Evolutionary conservation across 2,797 vertebrate species (phyloP), one percentile per base, ranked within the genome.

Genomic region (Gorsachius magnificus): DNA sequence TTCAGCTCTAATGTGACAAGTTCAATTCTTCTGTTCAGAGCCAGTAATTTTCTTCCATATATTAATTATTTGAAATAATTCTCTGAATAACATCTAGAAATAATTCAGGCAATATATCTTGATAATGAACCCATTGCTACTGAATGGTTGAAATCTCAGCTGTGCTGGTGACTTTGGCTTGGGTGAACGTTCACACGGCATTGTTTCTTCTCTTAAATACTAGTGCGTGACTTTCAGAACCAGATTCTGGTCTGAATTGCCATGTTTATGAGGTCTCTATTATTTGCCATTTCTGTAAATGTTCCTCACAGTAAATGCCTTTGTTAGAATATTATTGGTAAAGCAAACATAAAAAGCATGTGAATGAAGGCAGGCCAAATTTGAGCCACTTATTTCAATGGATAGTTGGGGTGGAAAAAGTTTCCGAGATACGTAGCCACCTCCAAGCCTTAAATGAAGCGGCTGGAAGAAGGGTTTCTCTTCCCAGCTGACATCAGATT

Each of bases 11-110:
- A 94, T 93, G 75, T 93, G 96, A 93, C 94, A 97, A 81, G 76
- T 93, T 96, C 91, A 92, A 95, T 97, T 97, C 96, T 96, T 90
- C 94, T 88, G 76, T 90, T 97, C 41, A 51, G 87, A 96, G 76
- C 76, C 92, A 72, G 92, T 94, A 78, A 94, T 96, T 96, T 96
- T 96, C 93, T 95, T 96, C 88, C 90, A 97, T 93, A 96, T 95
- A 95, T 91, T 93, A 94, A 96, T 97, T 96, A 94, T 96, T 96
- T 94, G 96, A 93, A 92, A 96, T 97, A 94, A 96, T 95, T 96
- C 84, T 90, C 72, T 93, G 74, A 96, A 96, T 94, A 95, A 82
- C 92, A 92, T 96, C 82, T 94, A 95, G 83, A 90, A 96, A 95
- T 96, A 97, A 96, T 82, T 96, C 90, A 83, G 80, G 87, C 60